Evolutionary conservation across 1,140 invertebrate genomes (phyloP).

Genomic region (Ips typographus): DNA sequence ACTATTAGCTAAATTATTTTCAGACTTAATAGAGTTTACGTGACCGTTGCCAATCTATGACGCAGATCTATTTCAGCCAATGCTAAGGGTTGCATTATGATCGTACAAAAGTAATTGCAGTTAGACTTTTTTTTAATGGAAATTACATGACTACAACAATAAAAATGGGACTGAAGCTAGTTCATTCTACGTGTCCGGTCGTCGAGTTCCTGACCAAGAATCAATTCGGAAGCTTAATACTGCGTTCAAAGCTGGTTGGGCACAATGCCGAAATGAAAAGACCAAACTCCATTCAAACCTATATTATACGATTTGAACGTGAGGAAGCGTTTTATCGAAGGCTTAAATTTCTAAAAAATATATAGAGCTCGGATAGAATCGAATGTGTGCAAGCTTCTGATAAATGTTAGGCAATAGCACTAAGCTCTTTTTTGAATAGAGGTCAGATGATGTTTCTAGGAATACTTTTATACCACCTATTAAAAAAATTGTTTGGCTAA

Average conservation of each 20-base stretch:
- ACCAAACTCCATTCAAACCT: conserved; percentile 28
- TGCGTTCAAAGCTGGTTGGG: conserved; percentile 18
- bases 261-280: conserved; percentile 26
- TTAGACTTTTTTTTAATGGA: too few species aligned
- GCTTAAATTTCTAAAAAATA: conserved; percentile 31
- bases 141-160: neutral
- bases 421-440: conserved; percentile 10
- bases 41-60: too few species aligned
- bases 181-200: conserved; percentile 12
- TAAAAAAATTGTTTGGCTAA: too few species aligned
- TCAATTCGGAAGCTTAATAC: conserved; percentile 30
- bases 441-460: conserved; percentile 7
- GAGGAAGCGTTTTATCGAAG: conserved; percentile 18
- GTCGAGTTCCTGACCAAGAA: conserved; percentile 24
- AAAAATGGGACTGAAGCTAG: neutral
- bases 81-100: too few species aligned
- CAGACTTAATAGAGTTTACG: too few species aligned
- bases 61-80: too few species aligned
- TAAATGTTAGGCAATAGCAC: conserved; percentile 20
- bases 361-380: conserved; percentile 6
- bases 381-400: conserved; percentile 26
- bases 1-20: too few species aligned
- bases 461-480: too few species aligned
- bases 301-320: conserved; percentile 31
- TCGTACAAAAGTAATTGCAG: too few species aligned